phyloP scores from a whole-genome alignment of 2,113 vertebrate genomes.

The Pelodiscus sinensis region DNA sequence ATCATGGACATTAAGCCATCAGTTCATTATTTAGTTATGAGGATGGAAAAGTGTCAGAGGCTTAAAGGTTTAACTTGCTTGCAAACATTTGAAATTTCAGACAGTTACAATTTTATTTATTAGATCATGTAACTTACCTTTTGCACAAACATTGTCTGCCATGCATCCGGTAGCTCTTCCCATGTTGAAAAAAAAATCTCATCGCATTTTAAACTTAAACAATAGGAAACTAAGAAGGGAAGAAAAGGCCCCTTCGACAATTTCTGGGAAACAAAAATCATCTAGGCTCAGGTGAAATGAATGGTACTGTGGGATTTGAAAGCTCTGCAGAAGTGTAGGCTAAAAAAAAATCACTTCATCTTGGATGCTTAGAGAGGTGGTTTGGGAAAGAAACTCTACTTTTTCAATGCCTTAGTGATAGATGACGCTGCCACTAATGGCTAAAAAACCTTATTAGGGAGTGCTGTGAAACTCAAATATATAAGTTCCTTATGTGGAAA shows the following conservation, averaged over 20 bases:
- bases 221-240: conserved; percentile 54
- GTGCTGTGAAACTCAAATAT: conserved; percentile 72
- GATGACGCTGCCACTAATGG: conserved; percentile 68
- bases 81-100: conserved; percentile 56
- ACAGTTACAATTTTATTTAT: conserved; percentile 62
- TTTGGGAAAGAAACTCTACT: conserved; percentile 69
- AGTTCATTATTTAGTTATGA: conserved; percentile 72
- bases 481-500: conserved; percentile 72
- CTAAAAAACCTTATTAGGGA: conserved; percentile 75
- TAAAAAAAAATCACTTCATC: conserved; percentile 78
- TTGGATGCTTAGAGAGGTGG: conserved; percentile 73
- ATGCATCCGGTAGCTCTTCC: conserved; percentile 47
- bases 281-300: conserved; percentile 66
- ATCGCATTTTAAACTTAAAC: conserved; percentile 61
- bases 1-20: conserved; percentile 59
- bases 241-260: conserved; percentile 66
- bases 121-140: conserved; percentile 60
- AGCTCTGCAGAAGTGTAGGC: conserved; percentile 71
- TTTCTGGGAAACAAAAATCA: conserved; percentile 65
- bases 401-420: conserved; percentile 75
- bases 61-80: conserved; percentile 64
- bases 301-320: conserved; percentile 63
- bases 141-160: conserved; percentile 33
- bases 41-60: conserved; percentile 61
- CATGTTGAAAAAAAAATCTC: conserved; percentile 50